Conservation (phyloP, 2,888 invertebrate genomes). For the Alloplasta piceator region DNA sequence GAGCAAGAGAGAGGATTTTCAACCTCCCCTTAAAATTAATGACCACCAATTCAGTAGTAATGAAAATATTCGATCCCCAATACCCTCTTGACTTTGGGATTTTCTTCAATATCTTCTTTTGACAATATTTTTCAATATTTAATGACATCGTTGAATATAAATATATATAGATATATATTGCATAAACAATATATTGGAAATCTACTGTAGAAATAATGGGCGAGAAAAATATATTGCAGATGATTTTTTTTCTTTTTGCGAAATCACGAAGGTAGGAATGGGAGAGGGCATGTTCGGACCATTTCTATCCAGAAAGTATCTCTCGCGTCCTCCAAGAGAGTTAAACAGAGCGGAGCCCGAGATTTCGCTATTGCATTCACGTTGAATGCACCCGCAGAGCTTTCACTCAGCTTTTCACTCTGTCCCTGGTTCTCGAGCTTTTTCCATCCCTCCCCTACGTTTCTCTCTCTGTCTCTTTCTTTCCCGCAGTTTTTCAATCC, state of each 20-base stretch:
- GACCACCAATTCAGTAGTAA: too few species aligned
- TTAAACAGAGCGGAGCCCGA: constrained; percentile 60
- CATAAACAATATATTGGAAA: too few species aligned
- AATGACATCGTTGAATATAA: too few species aligned
- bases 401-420: constrained; percentile 60
- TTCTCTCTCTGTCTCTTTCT: constrained; percentile 11
- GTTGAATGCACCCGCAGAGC: constrained; percentile 61
- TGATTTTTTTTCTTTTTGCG: background rate
- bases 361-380: constrained; percentile 60
- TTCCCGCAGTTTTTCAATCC: constrained; percentile 53
- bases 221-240: background rate
- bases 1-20: too few species aligned
- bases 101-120: too few species aligned
- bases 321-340: constrained; percentile 22
- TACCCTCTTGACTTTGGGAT: too few species aligned
- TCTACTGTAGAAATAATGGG: background rate
- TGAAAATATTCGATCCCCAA: too few species aligned
- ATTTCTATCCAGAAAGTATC: constrained; percentile 45
- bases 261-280: background rate
- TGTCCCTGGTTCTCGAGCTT: background rate
- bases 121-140: too few species aligned
- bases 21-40: too few species aligned
- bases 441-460: background rate
- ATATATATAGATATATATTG: too few species aligned
- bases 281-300: constrained; percentile 29